These are phyloP conservation scores for Cromileptes altivelis DNA, from an alignment of 2,113 vertebrate genomes.

Conservation along the genomic window DNA sequence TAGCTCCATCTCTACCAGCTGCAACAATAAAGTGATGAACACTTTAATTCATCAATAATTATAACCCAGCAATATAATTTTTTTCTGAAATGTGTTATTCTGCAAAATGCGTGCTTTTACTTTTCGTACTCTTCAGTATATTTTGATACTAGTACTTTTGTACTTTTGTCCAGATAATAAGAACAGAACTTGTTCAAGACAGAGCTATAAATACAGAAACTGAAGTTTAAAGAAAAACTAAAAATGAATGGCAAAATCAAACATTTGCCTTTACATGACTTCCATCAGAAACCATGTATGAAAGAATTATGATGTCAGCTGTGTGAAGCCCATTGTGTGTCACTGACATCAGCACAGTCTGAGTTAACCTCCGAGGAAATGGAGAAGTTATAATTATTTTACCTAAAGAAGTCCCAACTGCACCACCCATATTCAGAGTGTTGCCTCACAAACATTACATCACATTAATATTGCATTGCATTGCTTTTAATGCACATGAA, in stretches of 20 bases:
- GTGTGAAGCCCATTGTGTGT: conserved; percentile 41
- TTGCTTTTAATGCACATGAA: conserved; percentile 49
- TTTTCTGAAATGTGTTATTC: too few species aligned
- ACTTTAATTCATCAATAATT: too few species aligned
- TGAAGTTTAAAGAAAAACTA: conserved; percentile 7
- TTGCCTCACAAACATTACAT: conserved; percentile 43
- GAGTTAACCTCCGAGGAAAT: conserved; percentile 12
- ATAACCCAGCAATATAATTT: too few species aligned
- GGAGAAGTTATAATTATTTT: conserved; percentile 24
- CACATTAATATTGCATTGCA: conserved; percentile 53
- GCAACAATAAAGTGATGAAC: too few species aligned
- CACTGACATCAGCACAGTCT: conserved; percentile 6
- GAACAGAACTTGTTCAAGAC: background rate
- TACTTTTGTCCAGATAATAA: conserved; percentile 1
- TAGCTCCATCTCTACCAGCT: too few species aligned
- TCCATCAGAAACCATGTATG: conserved; percentile 8
- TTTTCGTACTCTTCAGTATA: too few species aligned
- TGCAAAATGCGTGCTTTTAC: too few species aligned
- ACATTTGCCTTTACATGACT: conserved; percentile 5
- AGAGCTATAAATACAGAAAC: conserved; percentile 2
- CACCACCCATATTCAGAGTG: background rate
- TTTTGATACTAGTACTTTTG: too few species aligned
- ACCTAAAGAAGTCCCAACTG: background rate
- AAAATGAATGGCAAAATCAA: conserved; percentile 12
- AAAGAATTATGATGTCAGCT: conserved; percentile 20